Evolutionary conservation across 2,888 invertebrate genomes (phyloP).

Genomic region (Polyommatus iphigenia): DNA sequence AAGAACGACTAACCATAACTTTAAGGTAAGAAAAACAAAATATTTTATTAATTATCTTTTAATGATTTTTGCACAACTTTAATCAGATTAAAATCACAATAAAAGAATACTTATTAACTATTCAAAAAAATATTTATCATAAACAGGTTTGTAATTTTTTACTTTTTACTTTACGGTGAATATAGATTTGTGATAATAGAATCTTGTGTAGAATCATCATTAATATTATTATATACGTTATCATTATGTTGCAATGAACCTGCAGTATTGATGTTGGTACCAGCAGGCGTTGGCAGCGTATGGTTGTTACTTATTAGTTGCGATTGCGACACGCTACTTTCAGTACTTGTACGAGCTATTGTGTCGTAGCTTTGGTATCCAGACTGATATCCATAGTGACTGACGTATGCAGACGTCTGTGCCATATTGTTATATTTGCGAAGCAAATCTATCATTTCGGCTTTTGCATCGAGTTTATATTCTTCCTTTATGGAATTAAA

Average conservation of each 20-base stretch:
- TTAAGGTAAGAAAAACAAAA: slow-evolving; percentile 20
- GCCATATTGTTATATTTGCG: slow-evolving; percentile 26
- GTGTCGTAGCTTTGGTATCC: slow-evolving; percentile 33
- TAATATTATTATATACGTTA: too few relatives aligned
- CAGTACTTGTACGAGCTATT: slow-evolving; percentile 30
- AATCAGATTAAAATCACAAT: too few relatives aligned
- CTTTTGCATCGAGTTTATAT: slow-evolving; percentile 4
- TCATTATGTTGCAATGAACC: too few relatives aligned
- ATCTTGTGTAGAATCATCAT: too few relatives aligned
- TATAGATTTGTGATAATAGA: too few relatives aligned
- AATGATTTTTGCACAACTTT: too few relatives aligned
- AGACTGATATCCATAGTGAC: slow-evolving; percentile 31
- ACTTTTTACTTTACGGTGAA: too few relatives aligned
- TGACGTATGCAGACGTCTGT: slow-evolving; percentile 26
- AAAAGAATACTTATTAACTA: too few relatives aligned
- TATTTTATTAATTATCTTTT: neutral
- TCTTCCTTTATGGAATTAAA: neutral
- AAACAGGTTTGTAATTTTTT: too few relatives aligned
- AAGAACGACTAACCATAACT: neutral
- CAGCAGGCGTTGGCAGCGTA: too few relatives aligned
- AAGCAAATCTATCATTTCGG: slow-evolving; percentile 26
- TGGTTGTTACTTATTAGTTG: neutral
- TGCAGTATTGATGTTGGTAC: too few relatives aligned
- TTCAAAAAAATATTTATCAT: too few relatives aligned
- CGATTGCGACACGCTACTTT: slow-evolving; percentile 28